Base-by-base conservation (phyloP, 2,113 vertebrate genomes). In the Hippocampus abdominalis region DNA sequence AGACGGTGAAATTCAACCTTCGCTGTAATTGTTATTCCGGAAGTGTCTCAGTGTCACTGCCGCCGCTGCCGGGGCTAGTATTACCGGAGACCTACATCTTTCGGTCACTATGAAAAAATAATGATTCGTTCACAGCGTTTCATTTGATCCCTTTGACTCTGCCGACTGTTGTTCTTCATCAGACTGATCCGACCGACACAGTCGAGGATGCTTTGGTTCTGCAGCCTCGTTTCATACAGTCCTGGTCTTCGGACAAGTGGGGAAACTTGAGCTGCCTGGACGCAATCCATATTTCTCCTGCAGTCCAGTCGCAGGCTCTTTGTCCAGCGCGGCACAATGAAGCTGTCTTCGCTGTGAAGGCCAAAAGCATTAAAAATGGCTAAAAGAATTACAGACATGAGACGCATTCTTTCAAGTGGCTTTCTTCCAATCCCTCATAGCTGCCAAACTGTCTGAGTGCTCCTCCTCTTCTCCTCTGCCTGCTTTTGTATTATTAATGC, bases 61-160 rank as follows among this genome's bases (percentile, higher is more conserved):
- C 59, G 66, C 72, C 61, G 69, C 71, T 73, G 81, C 71, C 13
- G 12, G 9, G 72, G 63, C 66, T 74, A 44, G 74, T 77, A 56
- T 88, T 79, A 71, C 83, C 11, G 10, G 67, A 86, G 80, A 85
- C 76, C 70, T 72, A 81, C 79, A 83, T 86, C 77, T 80, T 83
- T 86, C 68, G 73, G 66, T 81, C 72, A 77, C 64, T 40, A 85
- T 84, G 12, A 84, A 88, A 82, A 72, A 78, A 81, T 82, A 76
- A 86, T 83, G 78, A 82, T 64, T 77, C 60, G 40, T 79, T 78
- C 64, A 68, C 40, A 12, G 66, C 65, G 73, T 69, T 85, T 66
- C 44, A 74, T 86, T 80, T 81, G 66, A 85, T 82, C 79, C 61
- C 39, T 84, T 76, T 74, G 74, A 77, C 70, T 72, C 68, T 48